Percentiles rank a stretch among this genome's conserved stretches.
Conservation (phyloP, 2,797 vertebrate species). For the Eleutherodactylus coqui region DNA sequence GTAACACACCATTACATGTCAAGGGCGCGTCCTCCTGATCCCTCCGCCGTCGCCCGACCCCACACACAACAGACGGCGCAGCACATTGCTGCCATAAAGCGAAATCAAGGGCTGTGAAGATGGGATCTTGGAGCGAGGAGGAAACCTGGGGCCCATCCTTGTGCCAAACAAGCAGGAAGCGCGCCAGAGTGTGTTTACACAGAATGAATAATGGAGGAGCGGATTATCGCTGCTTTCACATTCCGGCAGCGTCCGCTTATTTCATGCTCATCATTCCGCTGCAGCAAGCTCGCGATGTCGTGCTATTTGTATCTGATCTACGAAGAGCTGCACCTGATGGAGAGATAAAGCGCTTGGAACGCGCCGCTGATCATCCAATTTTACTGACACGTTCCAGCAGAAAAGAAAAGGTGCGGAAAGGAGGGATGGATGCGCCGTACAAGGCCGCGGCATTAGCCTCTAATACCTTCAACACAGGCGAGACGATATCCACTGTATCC, state of each 20-base stretch:
- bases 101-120: constrained; percentile 24
- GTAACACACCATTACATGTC: not conserved
- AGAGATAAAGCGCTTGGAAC: constrained; percentile 25
- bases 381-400: constrained; percentile 41
- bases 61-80: too few species aligned
- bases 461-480: not conserved
- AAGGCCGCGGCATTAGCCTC: not conserved
- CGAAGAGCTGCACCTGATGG: constrained; percentile 43
- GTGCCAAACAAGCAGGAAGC: constrained; percentile 23
- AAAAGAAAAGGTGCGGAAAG: not conserved
- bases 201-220: constrained; percentile 61
- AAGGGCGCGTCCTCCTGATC: not conserved
- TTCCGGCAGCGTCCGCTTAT: constrained; percentile 26
- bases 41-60: not conserved
- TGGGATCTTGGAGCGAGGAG: not conserved
- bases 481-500: too few species aligned
- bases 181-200: too few species aligned
- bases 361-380: constrained; percentile 33
- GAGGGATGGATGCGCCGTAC: not conserved
- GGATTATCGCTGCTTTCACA: constrained; percentile 61
- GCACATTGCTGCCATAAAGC: too few species aligned
- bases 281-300: constrained; percentile 7
- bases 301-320: constrained; percentile 46
- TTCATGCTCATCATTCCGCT: constrained; percentile 48
- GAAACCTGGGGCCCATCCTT: constrained; percentile 61